Evolutionary conservation across 2,888 invertebrate genomes (phyloP).

Genomic region (Adela reaumurella): DNA sequence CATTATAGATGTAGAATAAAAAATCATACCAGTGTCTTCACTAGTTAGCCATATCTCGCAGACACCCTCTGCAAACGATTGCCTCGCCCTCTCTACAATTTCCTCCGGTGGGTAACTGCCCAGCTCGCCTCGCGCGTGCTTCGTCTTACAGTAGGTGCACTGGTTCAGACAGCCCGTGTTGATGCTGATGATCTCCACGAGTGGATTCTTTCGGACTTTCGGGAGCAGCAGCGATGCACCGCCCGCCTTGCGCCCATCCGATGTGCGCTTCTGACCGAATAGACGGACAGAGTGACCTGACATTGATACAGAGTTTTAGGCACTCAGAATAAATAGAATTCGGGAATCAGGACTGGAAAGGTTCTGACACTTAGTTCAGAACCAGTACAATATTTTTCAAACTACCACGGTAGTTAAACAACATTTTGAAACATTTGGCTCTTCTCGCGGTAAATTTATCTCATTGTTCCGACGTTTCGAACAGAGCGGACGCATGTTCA

Average conservation of each 20-base stretch:
- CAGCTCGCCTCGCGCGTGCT: slow-evolving; percentile 94
- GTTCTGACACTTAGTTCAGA: too few species aligned
- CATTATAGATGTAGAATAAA: too few species aligned
- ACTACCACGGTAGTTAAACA: too few species aligned
- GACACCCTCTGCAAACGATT: slow-evolving; percentile 89
- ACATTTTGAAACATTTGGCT: too few species aligned
- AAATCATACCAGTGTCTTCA: slow-evolving; percentile 96
- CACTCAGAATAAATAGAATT: too few species aligned
- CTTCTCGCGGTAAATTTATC: too few species aligned
- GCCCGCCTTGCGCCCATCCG: slow-evolving; percentile 73
- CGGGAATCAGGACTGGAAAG: too few species aligned
- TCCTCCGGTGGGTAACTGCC: slow-evolving; percentile 90
- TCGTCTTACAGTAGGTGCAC: slow-evolving; percentile 98
- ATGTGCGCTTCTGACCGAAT: slow-evolving; percentile 77
- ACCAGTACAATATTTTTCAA: too few species aligned
- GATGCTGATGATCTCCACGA: slow-evolving; percentile 95
- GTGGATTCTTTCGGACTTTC: slow-evolving; percentile 91
- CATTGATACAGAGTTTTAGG: too few species aligned
- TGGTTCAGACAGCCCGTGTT: slow-evolving; percentile 97
- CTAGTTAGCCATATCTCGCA: slow-evolving; percentile 97
- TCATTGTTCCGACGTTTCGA: too few species aligned
- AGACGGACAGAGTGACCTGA: slow-evolving; percentile 71
- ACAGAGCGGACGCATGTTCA: too few species aligned
- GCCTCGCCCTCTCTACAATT: slow-evolving; percentile 80
- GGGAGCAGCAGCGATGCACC: slow-evolving; percentile 87